Evolutionary conservation across 2,113 vertebrate genomes (phyloP).

Genomic region (Rhipidura dahli): DNA sequence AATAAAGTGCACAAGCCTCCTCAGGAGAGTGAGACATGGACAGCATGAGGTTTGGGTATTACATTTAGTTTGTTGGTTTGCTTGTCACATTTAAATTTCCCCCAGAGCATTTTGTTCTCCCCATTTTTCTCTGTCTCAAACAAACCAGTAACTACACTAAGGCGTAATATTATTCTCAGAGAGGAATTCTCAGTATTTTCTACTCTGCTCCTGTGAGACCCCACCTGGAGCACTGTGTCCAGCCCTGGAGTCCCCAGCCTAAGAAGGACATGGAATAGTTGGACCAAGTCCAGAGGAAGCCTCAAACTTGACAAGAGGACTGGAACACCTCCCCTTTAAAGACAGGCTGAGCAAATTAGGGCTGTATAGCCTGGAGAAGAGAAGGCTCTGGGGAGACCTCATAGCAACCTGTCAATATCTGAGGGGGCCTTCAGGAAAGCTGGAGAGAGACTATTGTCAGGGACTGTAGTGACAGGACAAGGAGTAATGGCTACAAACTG

Average conservation of each 20-base stretch:
- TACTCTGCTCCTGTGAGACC: not conserved
- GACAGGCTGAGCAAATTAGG: not conserved
- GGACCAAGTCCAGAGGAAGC: not conserved
- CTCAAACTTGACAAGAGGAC: not conserved
- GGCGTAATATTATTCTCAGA: not conserved
- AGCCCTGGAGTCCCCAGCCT: fast-evolving
- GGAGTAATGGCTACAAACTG: not conserved
- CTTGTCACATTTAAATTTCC: not conserved
- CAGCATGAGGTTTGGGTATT: not conserved
- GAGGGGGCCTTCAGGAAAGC: fast-evolving
- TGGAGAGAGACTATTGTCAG: not conserved
- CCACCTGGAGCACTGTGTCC: not conserved
- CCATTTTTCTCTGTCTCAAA: not conserved
- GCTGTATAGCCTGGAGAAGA: not conserved
- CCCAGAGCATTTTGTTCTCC: not conserved
- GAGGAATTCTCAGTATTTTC: not conserved
- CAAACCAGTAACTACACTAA: not conserved
- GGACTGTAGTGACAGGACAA: too few species aligned
- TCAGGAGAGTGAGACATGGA: not conserved
- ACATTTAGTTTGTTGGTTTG: not conserved
- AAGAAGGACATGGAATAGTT: not conserved
- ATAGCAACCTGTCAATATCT: not conserved
- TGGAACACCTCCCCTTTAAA: fast-evolving
- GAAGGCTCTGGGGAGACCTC: not conserved
- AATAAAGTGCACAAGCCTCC: not conserved